These are phyloP conservation scores for Pomatorhinus ruficollis DNA, from an alignment of 2,113 vertebrate species.

Conservation along the genomic window DNA sequence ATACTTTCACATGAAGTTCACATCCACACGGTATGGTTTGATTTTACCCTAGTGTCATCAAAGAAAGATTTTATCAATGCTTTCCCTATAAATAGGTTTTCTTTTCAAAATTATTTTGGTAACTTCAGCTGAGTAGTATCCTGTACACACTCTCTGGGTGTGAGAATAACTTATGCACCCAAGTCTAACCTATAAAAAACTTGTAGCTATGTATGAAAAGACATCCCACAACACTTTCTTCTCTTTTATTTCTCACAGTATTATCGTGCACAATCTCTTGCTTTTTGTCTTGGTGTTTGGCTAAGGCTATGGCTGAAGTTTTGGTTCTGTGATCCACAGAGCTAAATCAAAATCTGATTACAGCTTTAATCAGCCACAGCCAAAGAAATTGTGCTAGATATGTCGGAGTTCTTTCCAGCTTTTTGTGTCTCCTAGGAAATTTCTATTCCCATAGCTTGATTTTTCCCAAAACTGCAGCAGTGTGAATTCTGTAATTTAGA, in stretches of 20 bases:
- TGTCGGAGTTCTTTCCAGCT: background rate
- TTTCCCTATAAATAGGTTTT: background rate
- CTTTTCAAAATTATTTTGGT: background rate
- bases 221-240: background rate
- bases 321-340: background rate
- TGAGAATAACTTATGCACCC: background rate
- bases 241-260: background rate
- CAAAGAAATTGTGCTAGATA: background rate
- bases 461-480: background rate
- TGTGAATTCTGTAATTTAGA: background rate
- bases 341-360: background rate
- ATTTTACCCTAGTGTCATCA: background rate
- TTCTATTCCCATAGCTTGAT: background rate
- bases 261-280: background rate
- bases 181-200: background rate
- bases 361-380: background rate
- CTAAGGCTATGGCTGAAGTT: background rate
- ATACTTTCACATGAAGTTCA: background rate
- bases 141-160: background rate
- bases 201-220: background rate
- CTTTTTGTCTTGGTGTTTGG: background rate
- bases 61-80: conserved; percentile 25
- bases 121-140: background rate
- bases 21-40: background rate
- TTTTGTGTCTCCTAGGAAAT: background rate